phyloP scores from a whole-genome alignment of 2,888 invertebrate genomes.

The Euspilapteryx auroguttella region DNA sequence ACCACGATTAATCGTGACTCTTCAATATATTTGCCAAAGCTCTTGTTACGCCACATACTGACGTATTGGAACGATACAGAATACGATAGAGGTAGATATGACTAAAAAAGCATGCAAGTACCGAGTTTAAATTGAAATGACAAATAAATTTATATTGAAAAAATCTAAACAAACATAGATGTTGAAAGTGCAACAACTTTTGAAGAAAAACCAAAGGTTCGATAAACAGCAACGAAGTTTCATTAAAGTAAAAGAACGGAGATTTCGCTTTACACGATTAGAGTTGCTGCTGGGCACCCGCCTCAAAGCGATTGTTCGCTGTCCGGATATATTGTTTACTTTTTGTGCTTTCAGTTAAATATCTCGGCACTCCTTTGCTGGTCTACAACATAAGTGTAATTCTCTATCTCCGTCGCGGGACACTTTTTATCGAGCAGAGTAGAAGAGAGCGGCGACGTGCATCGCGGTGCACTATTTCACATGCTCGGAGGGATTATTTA shows the following conservation, averaged over 20 bases:
- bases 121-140: too few species aligned
- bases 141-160: too few species aligned
- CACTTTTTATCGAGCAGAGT: constrained; percentile 34
- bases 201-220: constrained; percentile 2
- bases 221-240: constrained; percentile 6
- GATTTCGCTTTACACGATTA: constrained; percentile 25
- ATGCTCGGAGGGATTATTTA: constrained; percentile 30
- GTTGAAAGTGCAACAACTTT: not conserved
- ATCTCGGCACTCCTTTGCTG: constrained; percentile 32
- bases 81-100: too few species aligned
- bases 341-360: constrained; percentile 28
- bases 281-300: constrained; percentile 8
- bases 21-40: constrained; percentile 1
- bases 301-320: constrained; percentile 14
- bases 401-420: constrained; percentile 11
- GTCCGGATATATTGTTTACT: constrained; percentile 27
- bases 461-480: constrained; percentile 26
- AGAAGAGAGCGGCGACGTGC: constrained; percentile 19
- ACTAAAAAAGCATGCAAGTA: too few species aligned
- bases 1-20: constrained; percentile 3
- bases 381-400: constrained; percentile 29
- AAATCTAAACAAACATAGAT: not conserved
- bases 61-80: too few species aligned
- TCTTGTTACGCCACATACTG: not conserved
- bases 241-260: constrained; percentile 17